Conservation (phyloP, 2,888 invertebrate species). For the Sthenelais limicola region DNA sequence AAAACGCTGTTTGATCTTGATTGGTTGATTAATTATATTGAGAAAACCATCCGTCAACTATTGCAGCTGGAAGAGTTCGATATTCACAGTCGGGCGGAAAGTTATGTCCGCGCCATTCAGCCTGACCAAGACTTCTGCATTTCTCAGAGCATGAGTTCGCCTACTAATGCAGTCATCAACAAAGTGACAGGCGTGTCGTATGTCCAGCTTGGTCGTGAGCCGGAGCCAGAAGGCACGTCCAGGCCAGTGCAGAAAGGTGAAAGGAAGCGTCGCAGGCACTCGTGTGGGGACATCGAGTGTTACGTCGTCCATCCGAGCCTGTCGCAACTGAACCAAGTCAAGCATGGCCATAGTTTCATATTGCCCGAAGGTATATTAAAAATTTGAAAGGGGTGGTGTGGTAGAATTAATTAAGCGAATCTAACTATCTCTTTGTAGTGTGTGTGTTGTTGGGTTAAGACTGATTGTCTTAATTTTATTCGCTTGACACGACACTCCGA, state of each 20-base stretch:
- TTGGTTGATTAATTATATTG: not conserved
- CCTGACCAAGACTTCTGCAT: conserved; percentile 54
- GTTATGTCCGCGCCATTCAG: conserved; percentile 54
- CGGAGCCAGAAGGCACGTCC: not conserved
- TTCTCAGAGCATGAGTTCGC: not conserved
- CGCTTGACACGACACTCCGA: too few relatives aligned
- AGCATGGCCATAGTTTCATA: conserved; percentile 55
- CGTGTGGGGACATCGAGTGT: conserved; percentile 56
- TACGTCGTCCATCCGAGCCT: conserved; percentile 52
- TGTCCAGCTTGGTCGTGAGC: conserved; percentile 16
- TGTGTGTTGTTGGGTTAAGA: too few relatives aligned
- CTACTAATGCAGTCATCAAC: not conserved
- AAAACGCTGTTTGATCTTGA: too few relatives aligned
- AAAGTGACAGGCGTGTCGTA: conserved; percentile 12
- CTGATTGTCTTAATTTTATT: too few relatives aligned
- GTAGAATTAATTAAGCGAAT: too few relatives aligned
- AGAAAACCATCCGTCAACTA: not conserved
- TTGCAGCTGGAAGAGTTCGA: conserved; percentile 60
- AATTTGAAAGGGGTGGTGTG: too few relatives aligned
- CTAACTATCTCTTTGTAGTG: too few relatives aligned
- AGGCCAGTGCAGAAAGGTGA: conserved; percentile 26
- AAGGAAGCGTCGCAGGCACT: conserved; percentile 55
- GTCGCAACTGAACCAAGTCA: conserved; percentile 50
- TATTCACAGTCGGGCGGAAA: conserved; percentile 60
- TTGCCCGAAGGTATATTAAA: conserved; percentile 58